phyloP scores from a whole-genome alignment of 64 coral and sea anemone species.

The Stylophora pistillata region DNA sequence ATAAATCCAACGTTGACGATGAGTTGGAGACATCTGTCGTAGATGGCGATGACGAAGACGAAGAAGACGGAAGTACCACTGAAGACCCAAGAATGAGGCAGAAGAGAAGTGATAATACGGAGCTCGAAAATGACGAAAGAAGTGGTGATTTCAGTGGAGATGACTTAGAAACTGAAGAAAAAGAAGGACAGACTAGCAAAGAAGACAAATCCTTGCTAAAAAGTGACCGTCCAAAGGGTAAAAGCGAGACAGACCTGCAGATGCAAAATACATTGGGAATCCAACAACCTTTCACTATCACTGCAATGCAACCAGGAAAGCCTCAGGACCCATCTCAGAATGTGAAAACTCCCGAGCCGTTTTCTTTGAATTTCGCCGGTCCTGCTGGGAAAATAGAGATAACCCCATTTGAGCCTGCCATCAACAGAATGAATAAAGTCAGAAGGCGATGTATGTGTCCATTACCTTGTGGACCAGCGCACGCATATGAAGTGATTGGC shows the following conservation, averaged over 20 bases:
- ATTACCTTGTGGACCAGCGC: conserved; percentile 14
- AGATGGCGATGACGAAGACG: neutral
- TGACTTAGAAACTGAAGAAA: neutral
- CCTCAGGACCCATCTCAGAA: neutral
- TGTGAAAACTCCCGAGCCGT: neutral
- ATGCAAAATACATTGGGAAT: conserved; percentile 28
- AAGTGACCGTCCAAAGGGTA: neutral
- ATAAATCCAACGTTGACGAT: neutral
- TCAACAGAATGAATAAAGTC: conserved; percentile 34
- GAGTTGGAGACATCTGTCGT: conserved; percentile 20
- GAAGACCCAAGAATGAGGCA: conserved; percentile 22
- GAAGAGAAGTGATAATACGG: neutral
- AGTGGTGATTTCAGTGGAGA: conserved; percentile 19
- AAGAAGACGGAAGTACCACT: conserved; percentile 35
- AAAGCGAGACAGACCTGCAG: neutral
- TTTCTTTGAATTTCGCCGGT: neutral
- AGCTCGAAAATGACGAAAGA: neutral
- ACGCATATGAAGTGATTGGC: conserved; percentile 28
- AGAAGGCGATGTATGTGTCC: conserved; percentile 31
- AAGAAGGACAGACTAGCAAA: neutral
- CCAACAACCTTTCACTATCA: conserved; percentile 18
- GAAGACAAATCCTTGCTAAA: neutral
- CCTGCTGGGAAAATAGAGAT: conserved; percentile 26
- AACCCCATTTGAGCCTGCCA: conserved; percentile 5
- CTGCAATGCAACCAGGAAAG: neutral